Evolutionary conservation across 2,113 vertebrate species (phyloP), one percentile per base, ranked within the genome.

Genomic region (Penelope pileata): DNA sequence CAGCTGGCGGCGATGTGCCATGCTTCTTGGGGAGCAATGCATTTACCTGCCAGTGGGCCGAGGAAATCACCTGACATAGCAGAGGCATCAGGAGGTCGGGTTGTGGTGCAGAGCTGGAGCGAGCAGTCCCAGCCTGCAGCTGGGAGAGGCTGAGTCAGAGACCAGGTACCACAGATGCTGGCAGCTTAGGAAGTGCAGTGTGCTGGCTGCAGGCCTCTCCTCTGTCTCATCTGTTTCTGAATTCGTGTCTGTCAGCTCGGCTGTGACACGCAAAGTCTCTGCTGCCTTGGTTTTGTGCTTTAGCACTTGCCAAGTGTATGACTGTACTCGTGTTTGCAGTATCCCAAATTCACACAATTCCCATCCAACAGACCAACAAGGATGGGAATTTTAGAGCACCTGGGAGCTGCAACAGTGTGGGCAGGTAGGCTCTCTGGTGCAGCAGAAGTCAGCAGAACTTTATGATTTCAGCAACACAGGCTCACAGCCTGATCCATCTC

Each of bases 31-130:
- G 73, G 81, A 60, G 72, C n/a, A 36, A 12, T 8, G 19, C 30
- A 58, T 64, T 34, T 72, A 53, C 2, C 0, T 81, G 85, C 38
- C 90, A 72, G 75, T 0, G 2, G 50, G 53, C 63, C 4, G 4
- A 15, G 12, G 22, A 83, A 50, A 32, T 38, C 23, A 18, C 78
- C 32, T 64, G 62, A 62, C 75, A 54, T 67, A 62, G 45, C 9
- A 4, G 30, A 78, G 30, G 78, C 5, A 9, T 54, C 56, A 53
- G 7, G 63, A 8, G 4, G 30, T 29, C 1, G 3, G 73, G 79
- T 56, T 1, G 0, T 0, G 6, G 72, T 73, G 47, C 2, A 16
- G 83, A 4, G 3, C 1, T 3, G 18, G 47, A 17, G 45, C 18
- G 50, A 40, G 42, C 47, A 48, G 48, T 47, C 38, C 56, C 17